Evolutionary conservation across 2,888 invertebrate genomes (phyloP).

Genomic region (Nasonovia ribisnigri): DNA sequence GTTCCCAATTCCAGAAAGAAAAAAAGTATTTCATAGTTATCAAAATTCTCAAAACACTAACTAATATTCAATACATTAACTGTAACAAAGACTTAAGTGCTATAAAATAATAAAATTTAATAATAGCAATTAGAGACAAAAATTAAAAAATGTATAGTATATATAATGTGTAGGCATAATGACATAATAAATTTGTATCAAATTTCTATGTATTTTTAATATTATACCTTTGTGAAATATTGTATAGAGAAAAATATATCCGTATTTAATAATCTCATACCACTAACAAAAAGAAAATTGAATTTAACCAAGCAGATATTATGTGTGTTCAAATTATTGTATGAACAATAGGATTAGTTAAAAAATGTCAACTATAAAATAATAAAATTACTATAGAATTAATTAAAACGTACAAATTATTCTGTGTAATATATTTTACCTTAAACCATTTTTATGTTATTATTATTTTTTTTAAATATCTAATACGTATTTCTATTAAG

Average conservation of each 20-base stretch:
- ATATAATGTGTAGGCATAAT: background rate
- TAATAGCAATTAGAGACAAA: background rate
- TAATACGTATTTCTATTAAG: too few species aligned
- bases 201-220: background rate
- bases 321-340: background rate
- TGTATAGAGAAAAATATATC: background rate
- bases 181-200: background rate
- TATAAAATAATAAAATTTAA: background rate
- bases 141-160: background rate
- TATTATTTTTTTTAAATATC: too few species aligned
- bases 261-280: background rate
- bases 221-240: background rate
- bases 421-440: background rate
- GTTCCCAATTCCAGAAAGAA: slow-evolving; percentile 56
- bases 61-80: background rate
- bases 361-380: background rate
- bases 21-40: slow-evolving; percentile 13
- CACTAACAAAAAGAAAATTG: background rate
- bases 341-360: background rate
- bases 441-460: background rate
- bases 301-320: background rate
- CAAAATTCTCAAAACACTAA: background rate
- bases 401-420: background rate
- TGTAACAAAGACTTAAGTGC: background rate
- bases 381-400: background rate